Conservation (phyloP, 2,888 invertebrate genomes). For the Drosophila hawaiiensis region DNA sequence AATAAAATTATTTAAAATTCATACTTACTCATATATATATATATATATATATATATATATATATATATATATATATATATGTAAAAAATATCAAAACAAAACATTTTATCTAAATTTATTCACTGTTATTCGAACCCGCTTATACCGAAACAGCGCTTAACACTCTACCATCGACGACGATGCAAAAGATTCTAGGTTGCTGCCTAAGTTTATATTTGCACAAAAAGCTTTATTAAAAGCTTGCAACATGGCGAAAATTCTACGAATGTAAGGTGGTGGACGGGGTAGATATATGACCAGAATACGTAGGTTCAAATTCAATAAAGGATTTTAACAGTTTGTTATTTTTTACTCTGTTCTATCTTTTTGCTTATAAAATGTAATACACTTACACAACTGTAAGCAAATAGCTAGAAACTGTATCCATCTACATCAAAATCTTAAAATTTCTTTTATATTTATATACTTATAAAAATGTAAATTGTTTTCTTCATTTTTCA, state of each 20-base stretch:
- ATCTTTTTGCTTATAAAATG: neutral
- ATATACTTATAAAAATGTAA: neutral
- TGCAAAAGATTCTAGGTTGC: fast-evolving
- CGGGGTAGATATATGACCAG: no score
- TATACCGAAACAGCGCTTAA: neutral
- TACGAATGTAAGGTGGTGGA: neutral
- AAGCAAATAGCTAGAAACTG: neutral
- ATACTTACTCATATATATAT: neutral
- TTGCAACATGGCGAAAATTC: neutral
- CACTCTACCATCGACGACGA: neutral
- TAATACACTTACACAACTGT: neutral
- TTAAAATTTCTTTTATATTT: neutral
- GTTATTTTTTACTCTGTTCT: neutral
- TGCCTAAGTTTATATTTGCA: neutral
- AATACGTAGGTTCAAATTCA: neutral
- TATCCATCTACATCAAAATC: neutral
- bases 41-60: neutral
- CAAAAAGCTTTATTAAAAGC: neutral
- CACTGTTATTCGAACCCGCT: neutral
- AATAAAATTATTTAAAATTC: neutral
- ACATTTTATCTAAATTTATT: fast-evolving
- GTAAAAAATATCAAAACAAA: neutral
- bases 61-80: neutral
- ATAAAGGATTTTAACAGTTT: neutral
- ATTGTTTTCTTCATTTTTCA: neutral